Percentiles rank a stretch among this genome's conserved stretches.
phyloP scores from a whole-genome alignment of 2,797 vertebrate genomes.

The Chaetodon trifasciatus region DNA sequence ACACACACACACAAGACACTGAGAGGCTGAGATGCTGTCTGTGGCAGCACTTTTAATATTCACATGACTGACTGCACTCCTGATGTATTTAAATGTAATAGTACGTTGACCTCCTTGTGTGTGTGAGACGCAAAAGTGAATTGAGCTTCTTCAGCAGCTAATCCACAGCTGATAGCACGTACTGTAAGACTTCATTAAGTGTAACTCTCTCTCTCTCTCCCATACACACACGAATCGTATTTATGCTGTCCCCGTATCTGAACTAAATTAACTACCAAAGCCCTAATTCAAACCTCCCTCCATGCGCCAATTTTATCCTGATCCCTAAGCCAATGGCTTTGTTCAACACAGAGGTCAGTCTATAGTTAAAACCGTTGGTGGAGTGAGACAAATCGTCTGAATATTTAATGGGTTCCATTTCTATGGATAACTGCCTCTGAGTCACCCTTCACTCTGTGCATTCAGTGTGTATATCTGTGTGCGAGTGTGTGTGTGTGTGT shows the following conservation, averaged over 20 bases:
- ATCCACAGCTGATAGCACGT: constrained; percentile 30
- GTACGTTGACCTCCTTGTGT: constrained; percentile 33
- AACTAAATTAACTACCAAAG: constrained; percentile 55
- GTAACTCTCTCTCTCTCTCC: neutral
- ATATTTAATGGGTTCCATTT: constrained; percentile 61
- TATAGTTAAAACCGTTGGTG: constrained; percentile 53
- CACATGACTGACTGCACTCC: constrained; percentile 34
- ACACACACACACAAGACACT: constrained; percentile 6
- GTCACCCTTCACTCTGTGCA: constrained; percentile 27
- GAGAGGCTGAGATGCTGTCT: constrained; percentile 11
- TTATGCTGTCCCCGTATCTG: constrained; percentile 20
- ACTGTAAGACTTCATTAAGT: constrained; percentile 21
- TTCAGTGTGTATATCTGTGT: neutral
- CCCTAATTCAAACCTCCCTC: constrained; percentile 46
- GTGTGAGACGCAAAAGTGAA: constrained; percentile 31
- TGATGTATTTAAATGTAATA: constrained; percentile 47
- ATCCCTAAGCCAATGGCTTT: constrained; percentile 40
- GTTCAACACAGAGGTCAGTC: constrained; percentile 48
- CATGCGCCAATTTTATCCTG: constrained; percentile 31
- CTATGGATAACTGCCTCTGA: constrained; percentile 51
- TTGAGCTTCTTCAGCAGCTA: constrained; percentile 49
- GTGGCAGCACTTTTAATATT: constrained; percentile 44
- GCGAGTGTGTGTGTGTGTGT: constrained; percentile 10
- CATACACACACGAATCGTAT: constrained; percentile 9
- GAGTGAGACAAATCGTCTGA: constrained; percentile 53